Base-by-base conservation (phyloP, 1,140 invertebrate species). In the Drosophila parvula region DNA sequence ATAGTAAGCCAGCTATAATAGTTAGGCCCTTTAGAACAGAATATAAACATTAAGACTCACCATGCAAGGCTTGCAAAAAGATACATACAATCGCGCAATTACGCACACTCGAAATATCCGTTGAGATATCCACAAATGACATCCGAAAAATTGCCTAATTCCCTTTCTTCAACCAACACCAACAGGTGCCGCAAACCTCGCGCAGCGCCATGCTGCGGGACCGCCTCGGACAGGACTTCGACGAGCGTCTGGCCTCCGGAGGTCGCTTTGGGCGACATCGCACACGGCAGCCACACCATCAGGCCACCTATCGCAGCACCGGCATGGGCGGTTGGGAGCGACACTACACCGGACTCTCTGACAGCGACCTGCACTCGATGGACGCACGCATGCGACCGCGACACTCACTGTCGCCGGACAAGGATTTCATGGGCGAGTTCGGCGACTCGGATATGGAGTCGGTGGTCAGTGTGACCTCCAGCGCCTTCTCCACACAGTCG, bases 401-500 rank as follows among this genome's bases (percentile, higher is more conserved):
- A 27, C 89, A 91, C 36, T 93, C 93, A 28, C 84, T 95, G 12
- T 96, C 95, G 51, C 95, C 95, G 3, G 96, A 96, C 81, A 95
- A 95, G 74, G 94, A 96, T 78, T 93, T 94, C 36, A 93, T 96
- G 65, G 94, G 93, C 11, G 95, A 96, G 90, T 95, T 95, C 70
- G 95, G 94, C 14, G 97, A 97, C 92, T 97, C 96, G 63, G 97
- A 98, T 91, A 96, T 98, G 93, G 97, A 98, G 93, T 97, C 96
- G 81, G 96, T 97, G 60, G 96, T 94, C 47, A 96, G 96, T 48
- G 95, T 97, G 63, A 97, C 96, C 47, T 97, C 97, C 88, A 97
- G 97, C 94, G 96, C 97, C 86, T 97, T 98, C 92, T 97, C 97
- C 80, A 98, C 97, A 62, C 97, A 98, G 92, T 97, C 96, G 79